Base-by-base conservation (phyloP, 2,888 invertebrate species). In the Chymomyza caudatula region DNA sequence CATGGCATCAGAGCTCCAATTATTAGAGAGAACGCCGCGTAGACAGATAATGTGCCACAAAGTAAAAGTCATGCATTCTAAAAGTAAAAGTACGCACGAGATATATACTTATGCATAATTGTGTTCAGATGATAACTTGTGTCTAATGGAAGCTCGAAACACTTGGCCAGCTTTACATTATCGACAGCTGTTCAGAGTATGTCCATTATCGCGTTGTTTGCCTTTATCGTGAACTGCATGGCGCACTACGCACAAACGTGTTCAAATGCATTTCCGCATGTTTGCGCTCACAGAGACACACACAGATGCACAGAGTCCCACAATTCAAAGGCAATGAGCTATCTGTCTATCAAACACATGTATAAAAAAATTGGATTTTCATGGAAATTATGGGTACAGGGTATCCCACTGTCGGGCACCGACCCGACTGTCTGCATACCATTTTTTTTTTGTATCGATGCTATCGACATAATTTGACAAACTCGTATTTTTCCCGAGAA, bases 241-340 rank as follows among this genome's bases (percentile, higher is more conserved):
- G 43, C 42, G 15, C 13, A 55, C 29, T 74, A 81, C 84, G 81
- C 84, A 85, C 60, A 84, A 73, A 84, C 81, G 81, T 82, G 81
- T 59, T 81, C 72, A 74, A 81, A 86, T 81, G 85, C 73, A 78
- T 69, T 82, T 82, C 81, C 81, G 84, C 65, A 63, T 51, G 44
- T 47, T 44, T 53, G 56, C 51, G 62, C 13, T 62, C 19, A 47
- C 8, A 6, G 19, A 51, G 19, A 51, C 54, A 73, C 54, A 68
- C 65, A 57, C 25, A 59, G 17, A 56, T 54, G 55, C 25, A 53
- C 51, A 15, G 8, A 47, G 15, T 54, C 54, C 54, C 54, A 29
- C 17, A 17, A 49, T 51, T 29, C 20, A 56, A 57, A 57, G 8
- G 11, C 11, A 11, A 11, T 37, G 11, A 11, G 11, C 11, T 37